Evolutionary conservation across 2,113 vertebrate species (phyloP).

Genomic region (Pelodiscus sinensis): DNA sequence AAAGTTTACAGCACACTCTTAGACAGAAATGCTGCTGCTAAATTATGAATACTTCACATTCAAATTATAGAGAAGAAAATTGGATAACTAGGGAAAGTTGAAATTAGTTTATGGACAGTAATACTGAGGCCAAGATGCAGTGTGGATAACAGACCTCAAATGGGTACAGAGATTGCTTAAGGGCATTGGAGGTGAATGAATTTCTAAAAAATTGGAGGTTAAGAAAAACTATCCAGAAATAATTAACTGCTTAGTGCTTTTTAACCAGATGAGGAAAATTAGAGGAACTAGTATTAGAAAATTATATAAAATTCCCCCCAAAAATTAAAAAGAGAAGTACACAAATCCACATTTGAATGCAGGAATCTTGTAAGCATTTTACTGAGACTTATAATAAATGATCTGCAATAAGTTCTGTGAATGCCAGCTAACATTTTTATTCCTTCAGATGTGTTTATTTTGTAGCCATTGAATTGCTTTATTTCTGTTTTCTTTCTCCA

Average conservation of each 20-base stretch:
- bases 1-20: slow-evolving; percentile 13
- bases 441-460: background rate
- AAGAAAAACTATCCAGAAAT: slow-evolving; percentile 26
- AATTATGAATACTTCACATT: slow-evolving; percentile 24
- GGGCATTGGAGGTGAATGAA: slow-evolving; percentile 31
- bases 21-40: slow-evolving; percentile 12
- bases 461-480: slow-evolving; percentile 25
- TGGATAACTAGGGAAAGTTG: background rate
- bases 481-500: slow-evolving; percentile 9
- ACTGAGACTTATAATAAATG: slow-evolving; percentile 60
- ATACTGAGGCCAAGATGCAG: background rate
- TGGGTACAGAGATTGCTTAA: background rate
- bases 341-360: background rate
- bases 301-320: background rate
- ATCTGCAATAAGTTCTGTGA: slow-evolving; percentile 29
- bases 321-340: background rate
- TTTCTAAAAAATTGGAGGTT: background rate
- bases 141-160: slow-evolving; percentile 21
- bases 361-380: slow-evolving; percentile 19
- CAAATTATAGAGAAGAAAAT: slow-evolving; percentile 43
- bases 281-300: background rate
- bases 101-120: slow-evolving; percentile 36
- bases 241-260: slow-evolving; percentile 2
- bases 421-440: slow-evolving; percentile 31
- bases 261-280: slow-evolving; percentile 32